These are phyloP conservation scores for Solenodon paradoxus DNA, from an alignment of 2,113 vertebrate genomes.

Conservation along the genomic window DNA sequence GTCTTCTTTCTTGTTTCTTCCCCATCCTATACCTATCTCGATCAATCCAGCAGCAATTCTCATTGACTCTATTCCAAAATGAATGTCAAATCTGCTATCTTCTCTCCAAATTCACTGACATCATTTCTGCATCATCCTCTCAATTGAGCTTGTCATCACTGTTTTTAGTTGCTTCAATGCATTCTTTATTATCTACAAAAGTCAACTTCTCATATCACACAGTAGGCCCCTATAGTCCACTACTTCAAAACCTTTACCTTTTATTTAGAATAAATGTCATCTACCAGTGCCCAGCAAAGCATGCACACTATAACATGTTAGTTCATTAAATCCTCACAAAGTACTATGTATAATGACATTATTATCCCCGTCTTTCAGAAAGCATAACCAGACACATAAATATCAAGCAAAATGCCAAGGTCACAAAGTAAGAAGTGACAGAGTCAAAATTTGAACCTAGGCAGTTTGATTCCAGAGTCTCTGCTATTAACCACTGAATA, in stretches of 20 bases:
- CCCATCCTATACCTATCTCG: background rate
- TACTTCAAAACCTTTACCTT: background rate
- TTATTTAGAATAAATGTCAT: slow-evolving; percentile 1
- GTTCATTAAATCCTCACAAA: background rate
- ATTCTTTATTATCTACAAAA: background rate
- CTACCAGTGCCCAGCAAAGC: background rate
- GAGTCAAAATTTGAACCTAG: slow-evolving; percentile 27
- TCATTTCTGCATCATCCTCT: background rate
- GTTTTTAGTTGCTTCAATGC: background rate
- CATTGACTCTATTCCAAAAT: slow-evolving; percentile 27
- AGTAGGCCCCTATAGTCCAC: background rate
- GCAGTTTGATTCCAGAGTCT: slow-evolving; percentile 6
- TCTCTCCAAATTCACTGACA: background rate
- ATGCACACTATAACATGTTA: background rate
- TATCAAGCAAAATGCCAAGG: background rate
- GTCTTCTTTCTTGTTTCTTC: background rate
- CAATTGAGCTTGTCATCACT: background rate
- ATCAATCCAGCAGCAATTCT: background rate
- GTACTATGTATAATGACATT: background rate
- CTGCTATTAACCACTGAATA: background rate
- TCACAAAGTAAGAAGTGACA: slow-evolving; percentile 5
- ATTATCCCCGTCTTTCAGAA: background rate
- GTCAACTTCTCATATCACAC: background rate
- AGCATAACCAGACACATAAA: background rate
- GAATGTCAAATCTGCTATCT: background rate